Evolutionary conservation across 2,888 invertebrate species (phyloP).

Genomic region (Athalia cordata): DNA sequence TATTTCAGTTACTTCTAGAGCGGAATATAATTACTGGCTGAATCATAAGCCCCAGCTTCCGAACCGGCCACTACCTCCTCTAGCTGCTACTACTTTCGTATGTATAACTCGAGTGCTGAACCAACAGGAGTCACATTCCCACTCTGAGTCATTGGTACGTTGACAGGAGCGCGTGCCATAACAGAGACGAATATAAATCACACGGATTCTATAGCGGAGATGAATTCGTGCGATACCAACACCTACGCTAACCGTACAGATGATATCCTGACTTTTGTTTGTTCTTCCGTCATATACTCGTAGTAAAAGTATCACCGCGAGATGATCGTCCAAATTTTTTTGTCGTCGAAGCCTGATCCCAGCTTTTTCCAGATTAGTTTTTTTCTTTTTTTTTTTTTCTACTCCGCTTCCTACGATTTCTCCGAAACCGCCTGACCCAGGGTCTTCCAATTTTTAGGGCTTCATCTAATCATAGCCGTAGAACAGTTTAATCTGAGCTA

Average conservation of each 20-base stretch:
- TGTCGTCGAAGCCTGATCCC: too few species aligned
- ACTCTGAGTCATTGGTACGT: conserved; percentile 60
- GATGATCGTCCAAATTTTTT: too few species aligned
- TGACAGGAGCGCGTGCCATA: conserved; percentile 56
- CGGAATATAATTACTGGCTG: conserved; percentile 58
- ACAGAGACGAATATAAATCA: conserved; percentile 39
- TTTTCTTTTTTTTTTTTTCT: too few species aligned
- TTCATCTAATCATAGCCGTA: not conserved
- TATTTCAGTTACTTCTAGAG: conserved; percentile 50
- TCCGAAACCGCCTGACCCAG: not conserved
- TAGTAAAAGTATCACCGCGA: too few species aligned
- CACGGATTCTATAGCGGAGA: conserved; percentile 26
- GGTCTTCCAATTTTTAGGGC: not conserved
- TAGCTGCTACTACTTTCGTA: not conserved
- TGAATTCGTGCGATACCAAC: conserved; percentile 9
- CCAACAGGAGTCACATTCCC: conserved; percentile 40
- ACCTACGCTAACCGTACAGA: not conserved
- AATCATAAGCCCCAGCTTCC: conserved; percentile 54
- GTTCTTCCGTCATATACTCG: too few species aligned
- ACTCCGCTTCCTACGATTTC: too few species aligned
- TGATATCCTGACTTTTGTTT: not conserved
- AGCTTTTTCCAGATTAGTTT: too few species aligned
- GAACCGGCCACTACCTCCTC: conserved; percentile 10
- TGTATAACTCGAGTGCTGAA: conserved; percentile 38
- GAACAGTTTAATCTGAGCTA: not conserved